phyloP scores from a whole-genome alignment of 2,888 invertebrate genomes.

The Drosophila demipolita region DNA sequence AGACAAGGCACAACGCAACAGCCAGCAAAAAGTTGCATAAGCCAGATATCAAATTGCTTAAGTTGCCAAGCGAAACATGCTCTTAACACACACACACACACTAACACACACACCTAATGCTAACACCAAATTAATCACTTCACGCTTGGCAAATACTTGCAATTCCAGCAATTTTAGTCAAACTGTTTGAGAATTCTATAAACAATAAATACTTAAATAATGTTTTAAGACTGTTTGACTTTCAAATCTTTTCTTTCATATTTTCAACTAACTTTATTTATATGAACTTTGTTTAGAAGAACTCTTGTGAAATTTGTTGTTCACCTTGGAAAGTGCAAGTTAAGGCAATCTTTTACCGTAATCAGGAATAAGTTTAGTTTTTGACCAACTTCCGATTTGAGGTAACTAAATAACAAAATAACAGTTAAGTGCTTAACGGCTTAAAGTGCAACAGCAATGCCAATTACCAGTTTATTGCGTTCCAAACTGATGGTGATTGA shows the following conservation, averaged over 20 bases:
- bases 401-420: slow-evolving; percentile 23
- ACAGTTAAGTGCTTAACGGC: not conserved
- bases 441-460: slow-evolving; percentile 28
- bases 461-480: slow-evolving; percentile 45
- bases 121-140: slow-evolving; percentile 46
- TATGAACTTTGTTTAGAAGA: not conserved
- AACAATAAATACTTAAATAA: slow-evolving; percentile 21
- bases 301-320: not conserved
- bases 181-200: slow-evolving; percentile 15
- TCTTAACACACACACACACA: slow-evolving; percentile 12
- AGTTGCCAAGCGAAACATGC: slow-evolving; percentile 22
- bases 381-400: not conserved
- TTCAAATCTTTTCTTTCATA: not conserved
- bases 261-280: not conserved
- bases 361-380: not conserved
- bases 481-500: slow-evolving; percentile 34
- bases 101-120: not conserved
- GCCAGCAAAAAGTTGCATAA: slow-evolving; percentile 32
- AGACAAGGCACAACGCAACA: slow-evolving; percentile 25
- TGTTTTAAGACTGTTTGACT: not conserved
- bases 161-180: slow-evolving; percentile 14
- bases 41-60: slow-evolving; percentile 55
- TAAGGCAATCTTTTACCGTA: not conserved
- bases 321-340: not conserved
- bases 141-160: slow-evolving; percentile 8